Base-by-base conservation (phyloP, 1,140 invertebrate species). In the Drosophila ogumai region DNA sequence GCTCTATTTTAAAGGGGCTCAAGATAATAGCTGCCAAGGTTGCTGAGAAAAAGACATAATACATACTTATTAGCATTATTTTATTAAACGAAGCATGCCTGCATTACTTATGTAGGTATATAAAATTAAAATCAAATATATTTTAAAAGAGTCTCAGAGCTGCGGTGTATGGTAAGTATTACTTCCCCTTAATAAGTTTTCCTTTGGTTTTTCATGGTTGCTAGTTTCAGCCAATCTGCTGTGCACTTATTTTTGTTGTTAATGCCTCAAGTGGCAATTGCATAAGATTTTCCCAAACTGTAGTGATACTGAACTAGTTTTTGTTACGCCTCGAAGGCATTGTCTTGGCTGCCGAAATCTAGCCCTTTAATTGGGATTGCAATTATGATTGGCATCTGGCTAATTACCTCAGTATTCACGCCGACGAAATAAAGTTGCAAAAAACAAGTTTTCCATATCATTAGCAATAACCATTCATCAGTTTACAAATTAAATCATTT, bases 221-320 rank as follows among this genome's bases (percentile, higher is more conserved):
- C 50, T 40, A 46, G 55, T 58, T 67, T 57, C 41, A 81, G 67
- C 25, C 79, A 81, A 81, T 66, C 52, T 67, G 71, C 75, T 66
- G n/a, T 59, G 36, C 22, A 44, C 52, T 25, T 38, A 1, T n/a
- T 55, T n/a, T 71, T 74, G 57, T 31, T 60, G 60, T 44, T 55
- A 60, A 13, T 72, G 54, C 43, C 43, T 43, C 32, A 68, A 46
- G 44, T 56, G 49, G 38, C 49, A 36, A 75, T 82, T 82, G 69
- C 80, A 79, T 79, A 79, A 79, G 46, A 40, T 49, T 64, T 52
- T 76, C 36, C 52, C 38, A 13, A 41, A n/a, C 56, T 58, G 47
- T 41, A 78, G 40, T 69, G 64, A 81, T 82, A 77, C 38, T 80
- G 73, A 78, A 61, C 75, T 74, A 69, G 54, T 58, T 82, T 68